phyloP scores from a whole-genome alignment of 37 sponge, comb jelly and placozoan species.

The Geodia barretti region DNA sequence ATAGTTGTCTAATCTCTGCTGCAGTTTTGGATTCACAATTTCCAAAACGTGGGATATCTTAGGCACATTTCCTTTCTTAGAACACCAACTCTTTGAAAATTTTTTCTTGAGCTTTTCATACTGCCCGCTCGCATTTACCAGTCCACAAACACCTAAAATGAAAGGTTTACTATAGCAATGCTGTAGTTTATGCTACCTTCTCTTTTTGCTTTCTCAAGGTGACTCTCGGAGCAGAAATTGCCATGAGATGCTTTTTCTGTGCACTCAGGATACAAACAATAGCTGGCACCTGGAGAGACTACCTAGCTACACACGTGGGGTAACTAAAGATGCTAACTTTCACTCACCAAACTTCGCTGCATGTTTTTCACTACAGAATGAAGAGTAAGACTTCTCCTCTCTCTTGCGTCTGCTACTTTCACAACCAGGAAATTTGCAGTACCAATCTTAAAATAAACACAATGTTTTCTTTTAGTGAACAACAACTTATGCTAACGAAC shows the following conservation, averaged over 20 bases:
- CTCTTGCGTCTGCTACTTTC: not conserved
- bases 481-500: too few relatives aligned
- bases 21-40: not conserved
- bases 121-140: too few relatives aligned
- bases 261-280: not conserved
- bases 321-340: not conserved
- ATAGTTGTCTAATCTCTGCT: not conserved
- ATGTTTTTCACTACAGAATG: not conserved
- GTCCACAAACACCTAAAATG: too few relatives aligned
- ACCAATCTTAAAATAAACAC: too few relatives aligned
- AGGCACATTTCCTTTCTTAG: not conserved
- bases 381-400: not conserved
- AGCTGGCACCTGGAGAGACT: not conserved
- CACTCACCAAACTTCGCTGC: not conserved
- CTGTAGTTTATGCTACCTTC: not conserved
- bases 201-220: not conserved
- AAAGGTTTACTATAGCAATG: not conserved
- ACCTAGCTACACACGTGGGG: not conserved
- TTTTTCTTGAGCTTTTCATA: not conserved
- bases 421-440: not conserved
- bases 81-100: not conserved
- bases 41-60: not conserved
- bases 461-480: too few relatives aligned
- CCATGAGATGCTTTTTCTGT: not conserved
- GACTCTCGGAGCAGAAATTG: not conserved